Percentiles rank a stretch among this genome's conserved stretches.
phyloP scores from a whole-genome alignment of 2,797 vertebrate genomes.

The Poecilia wingei region DNA sequence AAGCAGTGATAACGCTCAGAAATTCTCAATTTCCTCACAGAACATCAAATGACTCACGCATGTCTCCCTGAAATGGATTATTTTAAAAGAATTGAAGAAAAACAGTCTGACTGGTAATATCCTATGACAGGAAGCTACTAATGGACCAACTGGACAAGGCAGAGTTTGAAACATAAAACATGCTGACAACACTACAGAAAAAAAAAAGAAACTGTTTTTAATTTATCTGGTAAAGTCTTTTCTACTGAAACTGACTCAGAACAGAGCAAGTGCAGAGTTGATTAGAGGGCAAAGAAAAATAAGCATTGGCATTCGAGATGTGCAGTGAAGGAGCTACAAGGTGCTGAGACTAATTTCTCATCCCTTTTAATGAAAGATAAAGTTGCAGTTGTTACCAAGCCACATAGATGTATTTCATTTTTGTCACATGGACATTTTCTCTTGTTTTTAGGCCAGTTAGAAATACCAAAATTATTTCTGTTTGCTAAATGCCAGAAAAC shows the following conservation, averaged over 20 bases:
- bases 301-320: background rate
- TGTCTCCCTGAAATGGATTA: slow-evolving; percentile 12
- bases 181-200: background rate
- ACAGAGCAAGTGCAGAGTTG: background rate
- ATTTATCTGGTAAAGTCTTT: background rate
- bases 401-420: background rate
- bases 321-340: background rate
- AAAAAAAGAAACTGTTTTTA: background rate
- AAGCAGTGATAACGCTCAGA: slow-evolving; percentile 28
- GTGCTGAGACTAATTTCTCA: background rate
- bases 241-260: background rate
- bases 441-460: background rate
- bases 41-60: slow-evolving; percentile 17
- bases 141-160: slow-evolving; percentile 15
- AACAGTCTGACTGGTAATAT: slow-evolving; percentile 23
- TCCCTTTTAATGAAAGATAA: background rate
- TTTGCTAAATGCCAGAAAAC: background rate
- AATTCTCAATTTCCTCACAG: slow-evolving; percentile 23
- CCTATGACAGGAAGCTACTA: slow-evolving; percentile 24
- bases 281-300: background rate
- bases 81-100: slow-evolving; percentile 25
- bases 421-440: background rate
- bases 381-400: background rate
- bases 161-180: background rate
- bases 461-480: background rate